These are phyloP conservation scores for Hydraecia micacea DNA, from an alignment of 2,888 invertebrate species.

Conservation along the genomic window DNA sequence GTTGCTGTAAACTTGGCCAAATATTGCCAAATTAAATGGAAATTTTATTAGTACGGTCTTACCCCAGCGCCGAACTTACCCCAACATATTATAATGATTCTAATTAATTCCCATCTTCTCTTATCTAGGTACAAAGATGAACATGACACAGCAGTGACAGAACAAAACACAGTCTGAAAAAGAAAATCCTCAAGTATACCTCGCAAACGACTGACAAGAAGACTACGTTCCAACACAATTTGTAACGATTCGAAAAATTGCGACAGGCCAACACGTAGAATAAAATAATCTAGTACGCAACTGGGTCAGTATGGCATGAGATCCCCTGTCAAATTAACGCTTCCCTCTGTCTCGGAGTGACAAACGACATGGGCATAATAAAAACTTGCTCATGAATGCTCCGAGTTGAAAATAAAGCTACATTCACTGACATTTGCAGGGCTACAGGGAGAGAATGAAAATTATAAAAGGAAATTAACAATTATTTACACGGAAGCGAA, in stretches of 20 bases:
- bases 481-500: conserved; percentile 58
- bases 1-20: too few relatives aligned
- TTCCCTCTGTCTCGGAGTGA: conserved; percentile 84
- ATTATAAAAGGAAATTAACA: conserved; percentile 67
- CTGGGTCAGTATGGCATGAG: conserved; percentile 83
- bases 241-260: conserved; percentile 72
- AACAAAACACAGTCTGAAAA: conserved; percentile 8
- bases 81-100: background rate
- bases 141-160: background rate
- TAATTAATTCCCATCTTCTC: background rate
- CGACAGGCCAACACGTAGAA: conserved; percentile 76
- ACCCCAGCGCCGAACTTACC: too few relatives aligned
- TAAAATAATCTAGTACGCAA: conserved; percentile 79
- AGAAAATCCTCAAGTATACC: conserved; percentile 11
- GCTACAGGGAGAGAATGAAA: conserved; percentile 65
- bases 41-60: too few relatives aligned
- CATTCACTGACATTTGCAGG: conserved; percentile 70
- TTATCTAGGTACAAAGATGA: background rate
- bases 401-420: conserved; percentile 72
- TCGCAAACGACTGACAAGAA: conserved; percentile 37
- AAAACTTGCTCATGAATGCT: conserved; percentile 78
- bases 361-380: conserved; percentile 85
- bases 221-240: conserved; percentile 62
- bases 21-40: too few relatives aligned
- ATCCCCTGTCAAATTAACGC: conserved; percentile 90